Evolutionary conservation across 2,888 invertebrate species (phyloP), one percentile per base, ranked within the genome.

Genomic region (Tachystola acroxantha): DNA sequence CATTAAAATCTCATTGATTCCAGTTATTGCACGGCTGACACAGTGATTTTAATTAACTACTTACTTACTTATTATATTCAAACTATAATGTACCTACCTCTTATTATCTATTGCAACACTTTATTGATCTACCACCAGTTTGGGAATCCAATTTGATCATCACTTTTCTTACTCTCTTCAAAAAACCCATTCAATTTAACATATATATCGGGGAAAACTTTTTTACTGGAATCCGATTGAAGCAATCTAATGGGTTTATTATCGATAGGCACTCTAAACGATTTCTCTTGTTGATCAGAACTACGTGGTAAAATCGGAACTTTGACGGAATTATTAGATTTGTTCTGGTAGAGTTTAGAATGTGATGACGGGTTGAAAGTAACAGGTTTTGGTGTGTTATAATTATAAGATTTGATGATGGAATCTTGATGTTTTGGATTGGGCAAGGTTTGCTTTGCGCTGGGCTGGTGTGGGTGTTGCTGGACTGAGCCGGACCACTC

Each of bases 401-500:
- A 46, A 45, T 50, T 45, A n/a, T n/a, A n/a, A 44, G 36, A 43
- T 42, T 53, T 30, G 44, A 36, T 46, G 45, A 41, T 39, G 48
- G 58, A 50, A 36, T 49, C 57, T 46, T 56, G 56, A 33, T 57
- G 57, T 34, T 38, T 48, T 42, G 50, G 42, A 40, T 43, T 40
- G 43, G 54, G 50, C 46, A 59, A 50, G 42, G 48, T 48, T 58
- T 40, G 50, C 12, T 51, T 54, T 53, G 50, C 55, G 47, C 51
- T 64, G 59, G 51, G 42, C 54, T 53, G 50, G 39, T 46, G 44
- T 29, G 50, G 46, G 26, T 41, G 50, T 34, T 50, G 55, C 46
- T 53, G 64, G 46, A 46, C 48, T 43, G 60, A 48, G 49, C 53
- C 49, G 57, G 56, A 50, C 53, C 55, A 45, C 43, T 71, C 78